Evolutionary conservation across 2,797 vertebrate genomes (phyloP), one percentile per base, ranked within the genome.

Genomic region (Diplodus sargus): DNA sequence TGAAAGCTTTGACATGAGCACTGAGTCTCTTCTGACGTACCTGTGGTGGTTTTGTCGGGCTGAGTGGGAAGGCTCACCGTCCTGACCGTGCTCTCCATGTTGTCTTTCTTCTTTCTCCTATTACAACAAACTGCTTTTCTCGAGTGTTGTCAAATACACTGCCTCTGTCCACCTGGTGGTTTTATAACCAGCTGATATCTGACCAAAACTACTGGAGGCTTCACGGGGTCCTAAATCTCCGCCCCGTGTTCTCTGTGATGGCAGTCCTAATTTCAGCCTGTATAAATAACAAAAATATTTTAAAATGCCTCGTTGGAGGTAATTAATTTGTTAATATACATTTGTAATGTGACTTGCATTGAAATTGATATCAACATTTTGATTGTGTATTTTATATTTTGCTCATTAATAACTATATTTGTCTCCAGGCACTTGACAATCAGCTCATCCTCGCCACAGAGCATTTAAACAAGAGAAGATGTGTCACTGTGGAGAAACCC

Each of bases 31-130:
- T 25, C 89, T 87, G n/a, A n/a, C n/a, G n/a, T n/a, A 96, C 95
- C 93, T 85, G 74, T 89, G 18, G 87, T 87, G 47, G 56, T 83
- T 69, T 54, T 94, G 61, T 89, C 84, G 0, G 83, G 88, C 69
- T 94, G 93, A 6, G 68, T 60, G 10, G 92, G 85, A 0, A 95
- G 79, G 47, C 92, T 92, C 3, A 95, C 93, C 1, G 90, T 90
- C 82, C 92, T 92, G 4, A 95, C 93, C 1, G 90, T 90, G 80
- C 63, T 83, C 20, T 96, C 94, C 95, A 95, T 95, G 65, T 58
- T 88, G 0, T 72, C 18, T 20, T 58, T 20, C 45, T 11, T 58
- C 20, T 45, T 13, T 10, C 18, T 17, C 0, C 1, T 49, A 48
- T 8, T 1, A 28, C 22, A n/a, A 23, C 4, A 2, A 59, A 43